phyloP scores from a whole-genome alignment of 2,888 invertebrate species.

The Watsonalla binaria region DNA sequence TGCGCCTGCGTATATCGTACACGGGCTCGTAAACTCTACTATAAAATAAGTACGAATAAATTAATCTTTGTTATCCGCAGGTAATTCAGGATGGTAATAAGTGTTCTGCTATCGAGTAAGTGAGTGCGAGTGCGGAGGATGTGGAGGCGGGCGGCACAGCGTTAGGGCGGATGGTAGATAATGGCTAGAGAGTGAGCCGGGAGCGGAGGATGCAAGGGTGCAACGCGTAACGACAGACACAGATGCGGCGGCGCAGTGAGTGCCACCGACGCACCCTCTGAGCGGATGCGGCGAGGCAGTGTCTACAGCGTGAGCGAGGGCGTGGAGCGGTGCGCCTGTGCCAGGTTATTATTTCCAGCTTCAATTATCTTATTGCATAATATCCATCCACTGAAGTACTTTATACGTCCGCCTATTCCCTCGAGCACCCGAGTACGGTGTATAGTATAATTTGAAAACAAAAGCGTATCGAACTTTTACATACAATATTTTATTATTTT shows the following conservation, averaged over 20 bases:
- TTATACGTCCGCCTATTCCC: too few relatives aligned
- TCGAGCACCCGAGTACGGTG: too few relatives aligned
- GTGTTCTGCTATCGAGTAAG: neutral
- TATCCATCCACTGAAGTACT: too few relatives aligned
- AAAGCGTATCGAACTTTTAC: too few relatives aligned
- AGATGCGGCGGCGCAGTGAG: conserved; percentile 47
- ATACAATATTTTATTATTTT: too few relatives aligned
- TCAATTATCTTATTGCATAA: neutral
- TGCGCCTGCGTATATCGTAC: too few relatives aligned
- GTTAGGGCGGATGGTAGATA: conserved; percentile 5
- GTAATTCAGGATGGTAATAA: neutral
- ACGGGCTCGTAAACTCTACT: neutral
- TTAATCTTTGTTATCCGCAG: neutral
- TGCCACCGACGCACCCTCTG: conserved; percentile 44
- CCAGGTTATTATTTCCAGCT: conserved; percentile 41
- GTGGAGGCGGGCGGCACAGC: conserved; percentile 25
- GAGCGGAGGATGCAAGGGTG: conserved; percentile 6
- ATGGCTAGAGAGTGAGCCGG: conserved; percentile 4
- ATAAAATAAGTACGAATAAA: neutral
- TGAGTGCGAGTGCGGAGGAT: conserved; percentile 14
- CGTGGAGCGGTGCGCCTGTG: conserved; percentile 71
- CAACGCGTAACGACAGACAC: conserved; percentile 12
- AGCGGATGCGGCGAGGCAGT: conserved; percentile 71
- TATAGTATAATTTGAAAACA: too few relatives aligned
- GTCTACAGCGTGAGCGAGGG: conserved; percentile 74